Evolutionary conservation across 2,113 vertebrate species (phyloP).

Genomic region (Potamarius usumacintae): DNA sequence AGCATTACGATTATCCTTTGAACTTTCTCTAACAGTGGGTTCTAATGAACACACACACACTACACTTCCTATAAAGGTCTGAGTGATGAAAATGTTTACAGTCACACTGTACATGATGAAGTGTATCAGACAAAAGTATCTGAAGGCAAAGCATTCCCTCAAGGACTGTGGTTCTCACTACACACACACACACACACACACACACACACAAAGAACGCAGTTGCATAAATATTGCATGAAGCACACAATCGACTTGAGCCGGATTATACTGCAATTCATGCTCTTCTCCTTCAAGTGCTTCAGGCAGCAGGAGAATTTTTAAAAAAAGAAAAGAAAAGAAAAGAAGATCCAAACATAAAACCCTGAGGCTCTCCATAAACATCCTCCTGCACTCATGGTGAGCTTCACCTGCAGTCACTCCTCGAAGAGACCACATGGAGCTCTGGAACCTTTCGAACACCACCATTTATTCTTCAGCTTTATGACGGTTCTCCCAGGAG

Average conservation of each 20-base stretch:
- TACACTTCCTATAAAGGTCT: not conserved
- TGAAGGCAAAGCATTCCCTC: not conserved
- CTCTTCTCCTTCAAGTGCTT: not conserved
- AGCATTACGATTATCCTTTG: not conserved
- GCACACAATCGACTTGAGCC: slow-evolving; percentile 59
- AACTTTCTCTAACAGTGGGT: not conserved
- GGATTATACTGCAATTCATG: not conserved
- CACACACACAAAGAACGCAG: slow-evolving; percentile 41
- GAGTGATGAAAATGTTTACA: not conserved
- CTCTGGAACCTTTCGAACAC: not conserved
- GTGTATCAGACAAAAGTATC: slow-evolving; percentile 21
- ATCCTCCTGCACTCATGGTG: not conserved
- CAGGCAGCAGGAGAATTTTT: not conserved
- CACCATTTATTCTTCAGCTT: not conserved
- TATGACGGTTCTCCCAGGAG: not conserved
- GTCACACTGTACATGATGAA: slow-evolving; percentile 9
- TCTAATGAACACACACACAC: not conserved
- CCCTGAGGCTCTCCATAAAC: slow-evolving; percentile 17
- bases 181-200: slow-evolving; percentile 14
- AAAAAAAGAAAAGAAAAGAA: no score
- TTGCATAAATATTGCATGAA: slow-evolving; percentile 62
- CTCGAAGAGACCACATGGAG: not conserved
- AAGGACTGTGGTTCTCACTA: slow-evolving; percentile 9
- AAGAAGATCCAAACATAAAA: slow-evolving; percentile 2
- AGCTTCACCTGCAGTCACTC: not conserved